Base-by-base conservation (phyloP, 2,113 vertebrate species). In the Miniopterus natalensis region DNA sequence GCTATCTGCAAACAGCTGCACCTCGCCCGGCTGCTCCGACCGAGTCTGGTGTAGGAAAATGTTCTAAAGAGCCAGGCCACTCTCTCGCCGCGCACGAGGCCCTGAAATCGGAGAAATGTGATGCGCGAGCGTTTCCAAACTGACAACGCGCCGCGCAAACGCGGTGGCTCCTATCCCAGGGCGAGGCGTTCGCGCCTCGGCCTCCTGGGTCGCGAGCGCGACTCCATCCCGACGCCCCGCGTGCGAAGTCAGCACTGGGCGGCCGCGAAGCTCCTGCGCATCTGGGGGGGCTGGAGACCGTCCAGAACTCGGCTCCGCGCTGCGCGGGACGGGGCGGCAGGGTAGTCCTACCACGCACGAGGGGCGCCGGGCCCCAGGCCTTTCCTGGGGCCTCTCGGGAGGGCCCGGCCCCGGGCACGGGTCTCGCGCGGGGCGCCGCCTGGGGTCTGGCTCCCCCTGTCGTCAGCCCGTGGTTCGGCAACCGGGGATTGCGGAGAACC, bases 381-480 rank as follows among this genome's bases (percentile, higher is more conserved):
- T 45, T 55, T 40, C 45, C 27, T 7, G 3, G 40, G n/a, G 65
- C 17, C 81, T 65, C 89, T 29, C 47, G 3, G 27, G 15, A 49
- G 25, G 45, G 10, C 18, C 31, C 79, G 27, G 55, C 31, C 31
- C 3, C 0, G 23, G 42, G 40, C 27, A 57, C 51, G 27, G 8
- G 36, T 36, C 31, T 47, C 17, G 63, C 12, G 12, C 0, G 1
- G 8, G 77, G 31, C 49, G 25, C 13, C 11, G 73, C 75, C 84
- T 23, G 74, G 29, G 86, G 63, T 86, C 84, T 83, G n/a, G 94
- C 94, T 80, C 90, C 92, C 79, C 80, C 97, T 93, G 36, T 96
- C 21, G 93, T 49, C 11, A 8, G 45, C 70, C 61, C 20, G n/a
- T 29, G 77, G 42, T 31, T 49, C 53, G 31, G 55, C 55, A 55